Percentiles rank a stretch among this genome's conserved stretches.
phyloP scores from a whole-genome alignment of 30 jellyfish, hydroid and myxozoan species.

The Cassiopea xamachana region DNA sequence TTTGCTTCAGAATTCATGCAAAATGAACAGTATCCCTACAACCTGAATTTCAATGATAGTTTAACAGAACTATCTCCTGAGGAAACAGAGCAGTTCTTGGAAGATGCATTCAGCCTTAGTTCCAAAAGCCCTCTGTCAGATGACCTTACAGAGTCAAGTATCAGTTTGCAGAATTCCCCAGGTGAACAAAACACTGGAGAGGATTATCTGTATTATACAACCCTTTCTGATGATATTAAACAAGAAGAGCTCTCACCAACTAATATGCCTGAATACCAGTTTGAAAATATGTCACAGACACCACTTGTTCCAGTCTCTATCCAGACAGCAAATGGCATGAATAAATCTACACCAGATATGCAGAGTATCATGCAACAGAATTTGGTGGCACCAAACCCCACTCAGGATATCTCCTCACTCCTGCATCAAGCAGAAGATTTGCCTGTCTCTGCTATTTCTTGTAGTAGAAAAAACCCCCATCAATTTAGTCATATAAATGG shows the following conservation, averaged over 20 bases:
- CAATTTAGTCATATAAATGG: background rate
- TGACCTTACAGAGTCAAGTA: conserved; percentile 41
- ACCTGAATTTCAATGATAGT: conserved; percentile 41
- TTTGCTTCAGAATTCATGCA: conserved; percentile 17
- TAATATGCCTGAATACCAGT: conserved; percentile 4
- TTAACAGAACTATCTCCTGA: conserved; percentile 73
- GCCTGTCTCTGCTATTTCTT: background rate
- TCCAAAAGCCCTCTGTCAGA: conserved; percentile 66
- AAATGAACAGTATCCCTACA: conserved; percentile 64
- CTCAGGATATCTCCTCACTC: conserved; percentile 36
- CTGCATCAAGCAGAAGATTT: background rate
- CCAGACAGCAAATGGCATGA: background rate
- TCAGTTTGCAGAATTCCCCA: conserved; percentile 66
- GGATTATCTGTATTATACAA: conserved; percentile 21
- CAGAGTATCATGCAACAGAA: conserved; percentile 16
- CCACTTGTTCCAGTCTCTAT: background rate
- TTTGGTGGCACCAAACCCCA: conserved; percentile 2
- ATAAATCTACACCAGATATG: background rate
- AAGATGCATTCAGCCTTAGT: conserved; percentile 58
- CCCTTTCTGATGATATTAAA: conserved; percentile 23
- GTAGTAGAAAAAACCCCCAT: background rate
- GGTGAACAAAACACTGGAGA: conserved; percentile 25
- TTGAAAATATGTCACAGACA: background rate
- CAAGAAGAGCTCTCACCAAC: conserved; percentile 62
- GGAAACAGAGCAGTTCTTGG: conserved; percentile 54